Evolutionary conservation across 1,140 invertebrate genomes (phyloP).

Genomic region (Psix sp.): DNA sequence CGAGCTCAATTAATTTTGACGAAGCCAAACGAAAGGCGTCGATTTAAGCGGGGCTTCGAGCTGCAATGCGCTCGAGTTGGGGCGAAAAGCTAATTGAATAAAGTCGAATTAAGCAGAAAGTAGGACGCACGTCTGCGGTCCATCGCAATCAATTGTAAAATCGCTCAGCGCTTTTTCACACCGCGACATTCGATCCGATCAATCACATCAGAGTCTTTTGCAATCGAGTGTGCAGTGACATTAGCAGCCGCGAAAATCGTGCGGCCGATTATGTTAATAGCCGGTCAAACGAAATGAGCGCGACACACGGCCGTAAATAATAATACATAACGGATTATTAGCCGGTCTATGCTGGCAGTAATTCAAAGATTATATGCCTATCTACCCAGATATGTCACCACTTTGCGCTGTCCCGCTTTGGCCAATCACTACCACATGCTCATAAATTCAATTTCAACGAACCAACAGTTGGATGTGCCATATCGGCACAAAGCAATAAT

Average conservation of each 20-base stretch:
- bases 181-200: slow-evolving; percentile 19
- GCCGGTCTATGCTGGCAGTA: slow-evolving; percentile 47
- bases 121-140: slow-evolving; percentile 31
- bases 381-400: slow-evolving; percentile 55
- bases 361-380: slow-evolving; percentile 62
- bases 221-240: too few species aligned
- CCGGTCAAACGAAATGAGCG: slow-evolving; percentile 16
- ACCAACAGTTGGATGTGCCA: slow-evolving; percentile 58
- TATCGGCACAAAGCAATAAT: slow-evolving; percentile 52
- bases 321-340: slow-evolving; percentile 51
- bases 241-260: slow-evolving; percentile 14
- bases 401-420: slow-evolving; percentile 45
- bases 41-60: slow-evolving; percentile 47
- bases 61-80: slow-evolving; percentile 17
- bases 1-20: too few species aligned
- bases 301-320: slow-evolving; percentile 32
- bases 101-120: slow-evolving; percentile 44
- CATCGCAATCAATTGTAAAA: slow-evolving; percentile 29
- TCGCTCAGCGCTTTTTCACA: slow-evolving; percentile 17
- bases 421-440: slow-evolving; percentile 66
- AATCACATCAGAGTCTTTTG: slow-evolving; percentile 14
- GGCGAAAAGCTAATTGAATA: slow-evolving; percentile 43
- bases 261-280: slow-evolving; percentile 43
- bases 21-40: slow-evolving; percentile 46
- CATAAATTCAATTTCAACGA: slow-evolving; percentile 74